Evolutionary conservation across 2,113 vertebrate genomes (phyloP), one percentile per base, ranked within the genome.

Genomic region (Lasiurus borealis): DNA sequence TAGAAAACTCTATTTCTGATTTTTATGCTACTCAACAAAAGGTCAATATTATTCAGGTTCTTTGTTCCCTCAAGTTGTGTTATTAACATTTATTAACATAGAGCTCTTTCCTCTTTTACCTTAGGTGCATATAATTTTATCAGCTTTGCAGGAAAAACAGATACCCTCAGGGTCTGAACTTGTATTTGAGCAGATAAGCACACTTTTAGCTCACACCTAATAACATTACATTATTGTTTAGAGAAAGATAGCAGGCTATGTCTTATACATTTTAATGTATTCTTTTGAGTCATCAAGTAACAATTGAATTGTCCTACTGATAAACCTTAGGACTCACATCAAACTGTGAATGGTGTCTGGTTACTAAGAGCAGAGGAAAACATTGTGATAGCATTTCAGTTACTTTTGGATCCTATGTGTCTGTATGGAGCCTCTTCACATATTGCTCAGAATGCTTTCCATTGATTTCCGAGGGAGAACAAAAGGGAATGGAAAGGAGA

Each of bases 51-150:
- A 59, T 90, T 94, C 36, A 57, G 10, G 46, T 57, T 81, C 66
- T 95, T 93, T 86, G 68, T 83, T 91, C 91, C 76, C 62, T 87
- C 78, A 80, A 89, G 48, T 82, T 25, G 54, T 87, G n/a, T 66
- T 96, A 91, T 91, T 94, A 89, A 76, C 59, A 92, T 96, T 81
- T 96, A 83, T n/a, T 90, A 68, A 89, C 85, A 94, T 82, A 86
- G 25, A 77, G 27, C 29, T 89, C 73, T 86, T 82, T 76, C 40
- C n/a, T 75, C 69, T 89, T 92, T 84, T 76, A 82, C 91, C 90
- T 96, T 87, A 68, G 72, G 40, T 94, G 8, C 90, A 85, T 81
- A 72, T 85, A 86, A 87, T 81, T 64, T 93, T 81, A 90, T 94
- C 48, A 69, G 25, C 48, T 93, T 95, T 77, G 31, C 27, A 73